These are phyloP conservation scores for Aphaenogaster ashmeadi DNA, from an alignment of 1,140 invertebrate species.

Conservation along the genomic window DNA sequence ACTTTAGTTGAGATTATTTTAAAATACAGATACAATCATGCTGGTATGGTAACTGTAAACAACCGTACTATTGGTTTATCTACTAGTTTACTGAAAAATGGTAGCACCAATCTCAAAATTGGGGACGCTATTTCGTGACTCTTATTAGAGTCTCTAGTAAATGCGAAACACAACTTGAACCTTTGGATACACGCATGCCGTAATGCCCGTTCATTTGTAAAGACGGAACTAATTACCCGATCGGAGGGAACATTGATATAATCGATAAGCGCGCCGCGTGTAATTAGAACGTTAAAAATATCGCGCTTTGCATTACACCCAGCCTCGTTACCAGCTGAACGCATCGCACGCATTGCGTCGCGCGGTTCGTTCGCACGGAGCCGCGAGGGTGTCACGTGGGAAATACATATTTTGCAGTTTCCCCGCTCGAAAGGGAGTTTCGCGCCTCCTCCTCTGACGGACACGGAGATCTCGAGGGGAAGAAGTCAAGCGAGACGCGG, in stretches of 20 bases:
- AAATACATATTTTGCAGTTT: slow-evolving; percentile 26
- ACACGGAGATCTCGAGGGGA: slow-evolving; percentile 1
- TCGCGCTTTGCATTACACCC: not conserved
- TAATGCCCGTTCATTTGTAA: not conserved
- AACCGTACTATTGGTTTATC: too few species aligned
- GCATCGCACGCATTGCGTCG: not conserved
- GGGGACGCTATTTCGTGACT: too few species aligned
- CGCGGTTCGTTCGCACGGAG: not conserved
- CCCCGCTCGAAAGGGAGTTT: not conserved
- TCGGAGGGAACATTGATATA: slow-evolving; percentile 44
- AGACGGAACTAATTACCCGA: slow-evolving; percentile 45
- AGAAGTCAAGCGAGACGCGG: not conserved
- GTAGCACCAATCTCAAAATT: too few species aligned
- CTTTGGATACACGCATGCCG: not conserved
- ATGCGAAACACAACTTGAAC: too few species aligned
- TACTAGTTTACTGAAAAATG: too few species aligned
- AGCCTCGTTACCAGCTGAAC: not conserved
- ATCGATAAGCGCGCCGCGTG: slow-evolving; percentile 26
- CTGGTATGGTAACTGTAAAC: too few species aligned
- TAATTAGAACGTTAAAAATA: slow-evolving; percentile 53
- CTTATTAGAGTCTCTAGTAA: too few species aligned
- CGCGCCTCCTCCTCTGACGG: not conserved
- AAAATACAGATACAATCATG: too few species aligned
- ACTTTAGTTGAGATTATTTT: too few species aligned
- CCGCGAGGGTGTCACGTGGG: not conserved